A percentile compares a stretch with the other conserved stretches of the same genome.
Conservation (phyloP, 1,140 invertebrate species). For the Lutraria rhynchaena region DNA sequence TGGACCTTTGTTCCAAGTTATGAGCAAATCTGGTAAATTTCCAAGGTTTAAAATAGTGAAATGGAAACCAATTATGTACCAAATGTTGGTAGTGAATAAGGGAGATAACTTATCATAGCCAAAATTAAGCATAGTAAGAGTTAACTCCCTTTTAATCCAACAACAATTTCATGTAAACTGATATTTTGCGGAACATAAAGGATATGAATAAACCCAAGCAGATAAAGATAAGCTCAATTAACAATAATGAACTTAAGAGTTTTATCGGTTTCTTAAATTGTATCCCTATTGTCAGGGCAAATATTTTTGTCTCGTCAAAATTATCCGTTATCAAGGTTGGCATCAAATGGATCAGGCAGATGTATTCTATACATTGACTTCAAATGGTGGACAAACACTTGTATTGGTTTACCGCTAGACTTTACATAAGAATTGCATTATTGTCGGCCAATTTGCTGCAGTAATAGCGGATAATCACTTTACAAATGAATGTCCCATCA, state of each 20-base stretch:
- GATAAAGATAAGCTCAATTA: conserved; percentile 1
- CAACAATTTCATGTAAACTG: too few species aligned
- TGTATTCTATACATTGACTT: conserved; percentile 27
- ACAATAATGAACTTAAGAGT: not conserved
- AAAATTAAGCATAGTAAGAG: too few species aligned
- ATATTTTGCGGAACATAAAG: too few species aligned
- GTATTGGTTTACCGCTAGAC: not conserved
- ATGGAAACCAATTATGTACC: too few species aligned
- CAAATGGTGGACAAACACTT: conserved; percentile 10
- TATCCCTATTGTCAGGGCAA: conserved; percentile 6
- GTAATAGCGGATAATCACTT: not conserved
- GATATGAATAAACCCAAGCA: too few species aligned
- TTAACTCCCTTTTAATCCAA: too few species aligned
- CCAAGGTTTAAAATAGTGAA: too few species aligned
- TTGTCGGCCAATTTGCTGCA: not conserved
- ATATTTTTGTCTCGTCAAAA: not conserved
- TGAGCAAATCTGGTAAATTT: too few species aligned
- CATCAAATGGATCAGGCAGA: conserved; percentile 22
- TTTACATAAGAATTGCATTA: conserved; percentile 45
- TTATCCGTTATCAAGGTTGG: conserved; percentile 31
- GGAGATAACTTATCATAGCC: too few species aligned
- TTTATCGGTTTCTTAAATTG: too few species aligned
- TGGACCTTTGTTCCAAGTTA: too few species aligned
- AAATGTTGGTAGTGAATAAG: too few species aligned
- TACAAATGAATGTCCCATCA: not conserved